phyloP scores from a whole-genome alignment of 1,140 invertebrate genomes.

The Popillia japonica region DNA sequence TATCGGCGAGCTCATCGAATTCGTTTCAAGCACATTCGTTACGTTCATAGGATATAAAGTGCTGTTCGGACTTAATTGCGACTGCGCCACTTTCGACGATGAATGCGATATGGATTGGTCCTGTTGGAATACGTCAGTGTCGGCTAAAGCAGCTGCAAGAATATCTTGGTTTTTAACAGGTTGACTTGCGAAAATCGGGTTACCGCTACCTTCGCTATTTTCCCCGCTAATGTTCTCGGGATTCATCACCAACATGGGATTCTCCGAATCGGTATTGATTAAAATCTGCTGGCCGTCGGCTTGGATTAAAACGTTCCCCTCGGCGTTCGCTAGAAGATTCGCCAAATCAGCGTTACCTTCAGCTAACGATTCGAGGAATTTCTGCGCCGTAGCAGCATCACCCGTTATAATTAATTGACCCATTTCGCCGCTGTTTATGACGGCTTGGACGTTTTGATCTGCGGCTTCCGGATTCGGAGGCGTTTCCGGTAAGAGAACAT shows the following conservation, averaged over 20 bases:
- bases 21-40: conserved; percentile 74
- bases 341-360: conserved; percentile 58
- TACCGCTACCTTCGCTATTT: conserved; percentile 46
- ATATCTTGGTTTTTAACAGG: conserved; percentile 72
- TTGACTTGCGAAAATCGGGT: conserved; percentile 53
- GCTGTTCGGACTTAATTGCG: conserved; percentile 61
- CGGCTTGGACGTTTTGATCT: conserved; percentile 38
- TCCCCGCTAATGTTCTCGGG: conserved; percentile 46
- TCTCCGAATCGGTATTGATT: conserved; percentile 56
- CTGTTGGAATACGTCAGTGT: conserved; percentile 76
- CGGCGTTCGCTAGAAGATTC: conserved; percentile 56
- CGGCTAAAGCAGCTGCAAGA: conserved; percentile 76
- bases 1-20: conserved; percentile 78
- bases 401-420: conserved; percentile 59
- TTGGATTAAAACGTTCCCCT: conserved; percentile 60
- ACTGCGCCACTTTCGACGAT: conserved; percentile 56
- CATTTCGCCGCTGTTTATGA: conserved; percentile 43
- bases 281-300: conserved; percentile 60
- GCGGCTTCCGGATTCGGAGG: not conserved
- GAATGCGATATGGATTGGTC: conserved; percentile 59
- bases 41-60: conserved; percentile 64
- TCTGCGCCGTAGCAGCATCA: conserved; percentile 57
- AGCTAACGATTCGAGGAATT: conserved; percentile 57
- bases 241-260: conserved; percentile 58
- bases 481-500: not conserved